Conservation (phyloP, 1,140 invertebrate genomes). For the Adelges cooleyi region DNA sequence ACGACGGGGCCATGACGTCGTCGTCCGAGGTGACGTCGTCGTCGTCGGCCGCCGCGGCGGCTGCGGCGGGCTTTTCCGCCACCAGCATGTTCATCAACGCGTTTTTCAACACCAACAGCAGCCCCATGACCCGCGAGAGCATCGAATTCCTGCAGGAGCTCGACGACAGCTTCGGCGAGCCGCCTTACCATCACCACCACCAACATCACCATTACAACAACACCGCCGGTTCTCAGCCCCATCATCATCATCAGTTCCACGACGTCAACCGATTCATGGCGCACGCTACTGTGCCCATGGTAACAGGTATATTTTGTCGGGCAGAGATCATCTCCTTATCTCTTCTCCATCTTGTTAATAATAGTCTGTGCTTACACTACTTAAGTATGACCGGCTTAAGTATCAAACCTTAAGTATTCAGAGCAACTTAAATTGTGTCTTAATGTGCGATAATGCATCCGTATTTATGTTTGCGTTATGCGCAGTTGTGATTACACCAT, state of each 20-base stretch:
- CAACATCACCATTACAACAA: slow-evolving; percentile 1
- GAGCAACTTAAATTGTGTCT: too few relatives aligned
- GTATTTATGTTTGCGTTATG: too few relatives aligned
- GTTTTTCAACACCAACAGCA: slow-evolving; percentile 18
- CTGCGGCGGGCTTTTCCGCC: background rate
- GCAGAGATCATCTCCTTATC: too few relatives aligned
- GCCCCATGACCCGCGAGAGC: slow-evolving; percentile 21
- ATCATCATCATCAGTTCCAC: background rate
- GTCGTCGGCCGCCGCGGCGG: background rate
- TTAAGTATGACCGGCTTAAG: too few relatives aligned
- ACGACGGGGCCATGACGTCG: slow-evolving; percentile 18
- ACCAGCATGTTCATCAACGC: slow-evolving; percentile 24
- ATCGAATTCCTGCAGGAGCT: slow-evolving; percentile 18
- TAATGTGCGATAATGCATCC: too few relatives aligned
- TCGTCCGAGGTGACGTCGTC: slow-evolving; percentile 22
- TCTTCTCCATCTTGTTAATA: too few relatives aligned
- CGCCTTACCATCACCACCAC: background rate
- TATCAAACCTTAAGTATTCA: too few relatives aligned
- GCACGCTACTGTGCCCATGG: background rate
- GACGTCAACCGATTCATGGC: slow-evolving; percentile 13
- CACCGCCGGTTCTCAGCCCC: background rate
- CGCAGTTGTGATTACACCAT: too few relatives aligned
- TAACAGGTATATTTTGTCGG: background rate
- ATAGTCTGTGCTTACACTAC: too few relatives aligned
- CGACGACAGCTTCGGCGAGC: slow-evolving; percentile 20